Percentiles rank a stretch among this genome's conserved stretches.
Conservation (phyloP, 1,140 invertebrate genomes). For the Drosophila quadrilineata region DNA sequence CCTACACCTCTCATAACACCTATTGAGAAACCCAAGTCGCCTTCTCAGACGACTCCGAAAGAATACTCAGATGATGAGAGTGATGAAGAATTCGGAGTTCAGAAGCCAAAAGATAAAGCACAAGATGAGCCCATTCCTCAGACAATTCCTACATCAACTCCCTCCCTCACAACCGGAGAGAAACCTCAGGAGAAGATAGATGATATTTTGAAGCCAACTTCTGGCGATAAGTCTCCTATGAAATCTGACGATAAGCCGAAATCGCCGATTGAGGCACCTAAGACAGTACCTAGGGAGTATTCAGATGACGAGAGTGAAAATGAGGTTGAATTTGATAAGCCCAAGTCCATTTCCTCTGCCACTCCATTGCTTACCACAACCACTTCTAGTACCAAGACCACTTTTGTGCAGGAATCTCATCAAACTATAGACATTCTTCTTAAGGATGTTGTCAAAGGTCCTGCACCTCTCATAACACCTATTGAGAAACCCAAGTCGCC, state of each 20-base stretch:
- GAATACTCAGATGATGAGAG: slow-evolving; percentile 20
- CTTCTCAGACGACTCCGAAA: neutral
- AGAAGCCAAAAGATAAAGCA: slow-evolving; percentile 2
- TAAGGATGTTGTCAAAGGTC: neutral
- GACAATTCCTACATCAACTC: neutral
- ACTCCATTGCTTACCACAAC: neutral
- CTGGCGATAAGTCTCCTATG: neutral
- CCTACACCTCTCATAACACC: neutral
- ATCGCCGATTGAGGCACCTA: neutral
- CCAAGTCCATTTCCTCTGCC: neutral
- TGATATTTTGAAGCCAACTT: neutral
- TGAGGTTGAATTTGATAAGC: neutral
- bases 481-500: slow-evolving; percentile 7
- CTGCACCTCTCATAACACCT: neutral
- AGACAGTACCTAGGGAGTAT: slow-evolving; percentile 1
- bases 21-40: slow-evolving; percentile 7
- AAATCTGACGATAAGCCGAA: slow-evolving; percentile 12
- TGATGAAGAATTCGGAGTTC: slow-evolving; percentile 5
- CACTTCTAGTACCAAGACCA: neutral
- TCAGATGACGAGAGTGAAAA: slow-evolving; percentile 20
- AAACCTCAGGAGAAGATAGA: neutral
- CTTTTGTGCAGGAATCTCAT: neutral
- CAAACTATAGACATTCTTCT: neutral
- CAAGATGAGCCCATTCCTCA: no score
- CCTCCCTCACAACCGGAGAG: slow-evolving; percentile 1